These are phyloP conservation scores for Trichogramma dendrolimi DNA, from an alignment of 2,888 invertebrate genomes.

Conservation along the genomic window DNA sequence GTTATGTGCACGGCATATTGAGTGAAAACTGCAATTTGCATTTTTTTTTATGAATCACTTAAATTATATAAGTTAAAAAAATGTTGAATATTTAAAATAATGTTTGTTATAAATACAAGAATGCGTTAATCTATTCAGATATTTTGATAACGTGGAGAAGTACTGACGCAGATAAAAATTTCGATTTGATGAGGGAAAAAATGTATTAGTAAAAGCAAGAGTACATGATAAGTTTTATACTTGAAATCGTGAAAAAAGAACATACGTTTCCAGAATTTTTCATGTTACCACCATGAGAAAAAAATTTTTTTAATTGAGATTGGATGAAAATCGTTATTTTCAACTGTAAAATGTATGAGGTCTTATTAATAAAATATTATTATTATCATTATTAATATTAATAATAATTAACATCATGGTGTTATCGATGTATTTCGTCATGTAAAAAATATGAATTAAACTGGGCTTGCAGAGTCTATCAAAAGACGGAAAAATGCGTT, in stretches of 20 bases:
- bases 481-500: conserved; percentile 17
- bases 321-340: too few species aligned
- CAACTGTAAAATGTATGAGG: too few species aligned
- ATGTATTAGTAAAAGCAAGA: too few species aligned
- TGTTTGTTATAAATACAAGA: conserved; percentile 6
- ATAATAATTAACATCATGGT: conserved; percentile 14
- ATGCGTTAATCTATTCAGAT: conserved; percentile 49
- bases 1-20: neutral
- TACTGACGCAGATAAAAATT: neutral
- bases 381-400: conserved; percentile 10
- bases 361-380: conserved; percentile 4
- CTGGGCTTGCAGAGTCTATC: conserved; percentile 18
- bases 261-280: too few species aligned
- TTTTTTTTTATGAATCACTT: conserved; percentile 32
- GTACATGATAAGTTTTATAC: too few species aligned
- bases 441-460: conserved; percentile 11
- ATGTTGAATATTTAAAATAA: conserved; percentile 11
- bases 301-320: too few species aligned
- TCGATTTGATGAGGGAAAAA: too few species aligned
- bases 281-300: too few species aligned
- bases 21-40: conserved; percentile 10
- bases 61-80: conserved; percentile 17
- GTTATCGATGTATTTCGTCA: too few species aligned
- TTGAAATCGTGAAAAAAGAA: too few species aligned
- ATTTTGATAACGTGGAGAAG: conserved; percentile 34